Conservation (phyloP, 2,888 invertebrate genomes). For the Philaethria dido region DNA sequence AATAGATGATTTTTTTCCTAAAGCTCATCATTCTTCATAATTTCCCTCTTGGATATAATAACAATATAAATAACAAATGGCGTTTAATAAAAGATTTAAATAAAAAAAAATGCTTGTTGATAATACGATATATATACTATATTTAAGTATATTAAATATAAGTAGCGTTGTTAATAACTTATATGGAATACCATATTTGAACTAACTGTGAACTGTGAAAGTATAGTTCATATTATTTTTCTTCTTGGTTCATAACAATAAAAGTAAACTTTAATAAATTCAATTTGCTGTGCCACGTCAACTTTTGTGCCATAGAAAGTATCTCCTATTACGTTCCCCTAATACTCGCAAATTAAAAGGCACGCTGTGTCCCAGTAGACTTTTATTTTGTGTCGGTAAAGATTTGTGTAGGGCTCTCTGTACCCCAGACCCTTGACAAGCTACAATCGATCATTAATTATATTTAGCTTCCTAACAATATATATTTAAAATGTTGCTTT, state of each 20-base stretch:
- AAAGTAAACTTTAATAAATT: conserved; percentile 16
- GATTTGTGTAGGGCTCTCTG: conserved; percentile 71
- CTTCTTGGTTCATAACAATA: no score
- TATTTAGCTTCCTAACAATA: conserved; percentile 69
- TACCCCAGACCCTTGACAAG: conserved; percentile 66
- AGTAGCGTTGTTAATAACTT: no score
- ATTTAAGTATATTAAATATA: no score
- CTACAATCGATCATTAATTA: conserved; percentile 82
- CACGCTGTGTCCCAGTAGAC: conserved; percentile 69
- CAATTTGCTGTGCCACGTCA: conserved; percentile 46
- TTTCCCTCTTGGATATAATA: neutral
- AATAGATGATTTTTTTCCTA: neutral
- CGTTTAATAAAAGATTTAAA: no score
- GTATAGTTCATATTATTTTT: no score
- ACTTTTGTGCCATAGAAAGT: conserved; percentile 43
- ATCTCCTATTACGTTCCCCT: conserved; percentile 62
- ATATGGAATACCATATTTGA: no score
- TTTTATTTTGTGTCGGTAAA: conserved; percentile 71
- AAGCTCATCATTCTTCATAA: neutral
- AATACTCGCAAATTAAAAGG: conserved; percentile 83
- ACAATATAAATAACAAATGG: neutral
- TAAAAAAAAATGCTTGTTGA: no score
- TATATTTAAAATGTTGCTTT: conserved; percentile 78
- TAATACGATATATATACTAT: no score
- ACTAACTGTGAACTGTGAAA: no score